phyloP scores from a whole-genome alignment of 2,888 invertebrate species.

The Parapristionchus giblindavisi region DNA sequence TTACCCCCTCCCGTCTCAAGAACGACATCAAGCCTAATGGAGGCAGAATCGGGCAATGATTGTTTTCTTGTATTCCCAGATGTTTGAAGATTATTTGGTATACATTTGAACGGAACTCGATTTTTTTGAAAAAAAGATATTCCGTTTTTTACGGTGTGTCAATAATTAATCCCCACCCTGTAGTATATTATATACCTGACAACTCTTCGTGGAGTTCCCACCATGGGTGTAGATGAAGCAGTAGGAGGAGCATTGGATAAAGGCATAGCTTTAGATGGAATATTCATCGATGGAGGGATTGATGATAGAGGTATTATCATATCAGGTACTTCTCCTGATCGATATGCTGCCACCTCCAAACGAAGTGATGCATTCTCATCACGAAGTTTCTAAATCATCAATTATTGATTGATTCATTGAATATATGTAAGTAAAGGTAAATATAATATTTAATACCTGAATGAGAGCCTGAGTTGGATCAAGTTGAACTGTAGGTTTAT shows the following conservation, averaged over 20 bases:
- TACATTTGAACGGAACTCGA: too few species aligned
- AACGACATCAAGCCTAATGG: too few species aligned
- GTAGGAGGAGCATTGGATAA: background rate
- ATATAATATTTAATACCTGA: background rate
- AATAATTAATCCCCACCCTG: too few species aligned
- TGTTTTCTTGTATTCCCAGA: too few species aligned
- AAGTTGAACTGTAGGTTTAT: constrained; percentile 87
- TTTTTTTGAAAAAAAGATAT: too few species aligned
- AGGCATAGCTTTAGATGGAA: background rate
- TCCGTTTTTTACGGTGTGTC: too few species aligned
- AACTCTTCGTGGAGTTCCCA: constrained; percentile 11
- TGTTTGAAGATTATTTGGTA: too few species aligned
- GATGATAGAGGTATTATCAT: background rate
- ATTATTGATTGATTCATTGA: background rate
- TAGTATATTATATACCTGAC: too few species aligned
- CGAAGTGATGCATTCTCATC: constrained; percentile 30
- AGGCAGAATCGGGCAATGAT: too few species aligned
- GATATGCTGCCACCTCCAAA: constrained; percentile 29
- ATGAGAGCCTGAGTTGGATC: constrained; percentile 85
- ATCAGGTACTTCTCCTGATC: constrained; percentile 26
- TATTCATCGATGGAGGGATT: constrained; percentile 2
- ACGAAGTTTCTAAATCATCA: constrained; percentile 24
- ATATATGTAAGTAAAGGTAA: background rate
- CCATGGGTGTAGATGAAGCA: constrained; percentile 5
- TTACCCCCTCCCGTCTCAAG: too few species aligned